Evolutionary conservation across 2,797 vertebrate species (phyloP).

Genomic region (Limosa lapponica): DNA sequence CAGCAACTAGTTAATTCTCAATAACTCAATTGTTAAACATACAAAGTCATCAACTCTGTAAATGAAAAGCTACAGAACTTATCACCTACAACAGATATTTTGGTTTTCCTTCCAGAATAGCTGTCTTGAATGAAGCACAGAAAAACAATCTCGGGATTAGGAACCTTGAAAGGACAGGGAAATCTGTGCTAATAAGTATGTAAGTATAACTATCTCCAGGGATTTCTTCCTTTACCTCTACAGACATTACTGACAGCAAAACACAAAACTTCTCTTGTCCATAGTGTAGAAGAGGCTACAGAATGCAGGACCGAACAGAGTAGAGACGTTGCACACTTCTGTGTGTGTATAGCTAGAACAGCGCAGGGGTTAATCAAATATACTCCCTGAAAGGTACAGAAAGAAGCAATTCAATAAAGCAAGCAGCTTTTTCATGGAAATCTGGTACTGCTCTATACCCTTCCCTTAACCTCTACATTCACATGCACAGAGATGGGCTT

Average conservation of each 20-base stretch:
- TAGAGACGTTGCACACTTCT: not conserved
- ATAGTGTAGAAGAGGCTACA: not conserved
- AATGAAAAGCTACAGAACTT: not conserved
- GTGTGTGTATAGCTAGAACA: not conserved
- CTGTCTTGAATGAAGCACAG: not conserved
- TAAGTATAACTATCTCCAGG: not conserved
- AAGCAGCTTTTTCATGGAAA: not conserved
- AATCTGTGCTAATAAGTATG: not conserved
- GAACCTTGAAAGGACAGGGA: not conserved
- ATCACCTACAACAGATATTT: not conserved
- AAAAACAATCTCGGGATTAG: not conserved
- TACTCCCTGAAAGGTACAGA: conserved; percentile 10
- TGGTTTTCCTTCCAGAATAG: not conserved
- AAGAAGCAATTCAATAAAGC: conserved; percentile 8
- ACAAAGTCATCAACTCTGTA: not conserved
- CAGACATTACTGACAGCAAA: conserved; percentile 12
- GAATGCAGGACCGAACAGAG: not conserved
- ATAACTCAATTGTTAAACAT: not conserved
- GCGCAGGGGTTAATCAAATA: not conserved
- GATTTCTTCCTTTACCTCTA: conserved; percentile 27
- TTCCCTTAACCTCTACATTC: not conserved
- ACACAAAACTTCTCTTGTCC: conserved; percentile 13
- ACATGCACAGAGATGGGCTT: not conserved
- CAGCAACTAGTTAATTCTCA: not conserved
- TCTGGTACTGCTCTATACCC: not conserved